These are phyloP conservation scores for Plectrocnemia conspersa DNA, from an alignment of 1,140 invertebrate species.

Conservation along the genomic window DNA sequence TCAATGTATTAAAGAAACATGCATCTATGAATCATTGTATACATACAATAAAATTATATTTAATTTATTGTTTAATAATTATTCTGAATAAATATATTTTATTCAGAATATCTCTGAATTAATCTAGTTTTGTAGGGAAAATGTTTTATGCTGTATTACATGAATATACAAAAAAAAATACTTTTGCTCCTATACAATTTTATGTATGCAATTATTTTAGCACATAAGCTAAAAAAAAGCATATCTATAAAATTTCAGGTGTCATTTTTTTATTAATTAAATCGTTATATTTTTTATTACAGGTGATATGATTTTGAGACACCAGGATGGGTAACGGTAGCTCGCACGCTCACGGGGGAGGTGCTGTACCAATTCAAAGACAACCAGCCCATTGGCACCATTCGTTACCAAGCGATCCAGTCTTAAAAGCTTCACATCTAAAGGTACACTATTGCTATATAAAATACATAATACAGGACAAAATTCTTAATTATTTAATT, in stretches of 20 bases:
- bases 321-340: constrained; percentile 31
- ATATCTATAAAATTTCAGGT: background rate
- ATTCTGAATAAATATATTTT: no score
- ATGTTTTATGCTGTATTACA: no score
- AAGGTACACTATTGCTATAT: constrained; percentile 22
- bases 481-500: background rate
- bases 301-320: constrained; percentile 20
- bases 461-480: background rate
- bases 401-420: constrained; percentile 30
- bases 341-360: constrained; percentile 17
- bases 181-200: no score
- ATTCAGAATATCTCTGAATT: no score
- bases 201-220: no score
- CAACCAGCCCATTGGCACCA: constrained; percentile 33
- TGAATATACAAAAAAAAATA: no score
- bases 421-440: constrained; percentile 31
- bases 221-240: background rate
- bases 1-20: no score
- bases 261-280: background rate
- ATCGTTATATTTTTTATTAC: constrained; percentile 12
- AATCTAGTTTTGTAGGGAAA: no score
- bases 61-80: no score
- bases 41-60: no score
- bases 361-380: background rate
- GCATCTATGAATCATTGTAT: no score